Percentiles rank a stretch among this genome's conserved stretches.
Conservation (phyloP, 2,797 vertebrate species). For the Catharus ustulatus region DNA sequence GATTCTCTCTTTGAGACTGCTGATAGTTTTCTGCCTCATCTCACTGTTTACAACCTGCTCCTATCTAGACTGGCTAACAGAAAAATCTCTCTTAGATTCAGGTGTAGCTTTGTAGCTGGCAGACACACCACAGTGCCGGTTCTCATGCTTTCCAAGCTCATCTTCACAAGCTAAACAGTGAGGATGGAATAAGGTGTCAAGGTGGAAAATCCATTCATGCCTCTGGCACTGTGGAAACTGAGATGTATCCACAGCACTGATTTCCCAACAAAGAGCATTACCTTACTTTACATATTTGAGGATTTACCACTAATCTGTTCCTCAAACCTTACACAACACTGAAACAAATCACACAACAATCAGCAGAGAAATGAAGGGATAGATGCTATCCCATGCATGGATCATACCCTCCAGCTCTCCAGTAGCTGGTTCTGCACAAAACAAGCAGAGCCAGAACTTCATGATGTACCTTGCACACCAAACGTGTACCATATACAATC, state of each 20-base stretch:
- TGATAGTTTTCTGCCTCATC: slow-evolving; percentile 64
- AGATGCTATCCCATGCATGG: not conserved
- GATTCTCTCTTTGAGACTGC: slow-evolving; percentile 62
- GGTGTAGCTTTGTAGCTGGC: not conserved
- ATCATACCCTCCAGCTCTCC: not conserved
- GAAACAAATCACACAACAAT: not conserved
- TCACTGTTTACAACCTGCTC: not conserved
- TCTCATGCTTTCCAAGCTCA: not conserved
- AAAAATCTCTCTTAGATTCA: not conserved
- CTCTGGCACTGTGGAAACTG: not conserved
- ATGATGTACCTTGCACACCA: not conserved
- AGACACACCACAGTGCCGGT: not conserved
- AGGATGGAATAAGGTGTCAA: not conserved
- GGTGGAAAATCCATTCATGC: not conserved
- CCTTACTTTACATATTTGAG: not conserved
- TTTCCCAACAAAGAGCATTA: not conserved
- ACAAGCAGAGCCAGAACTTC: not conserved
- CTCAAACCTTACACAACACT: not conserved
- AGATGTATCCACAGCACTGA: not conserved
- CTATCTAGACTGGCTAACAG: not conserved
- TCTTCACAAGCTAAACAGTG: not conserved
- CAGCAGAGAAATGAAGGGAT: not conserved
- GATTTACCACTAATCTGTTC: not conserved
- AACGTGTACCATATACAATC: accelerated
- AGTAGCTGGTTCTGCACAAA: not conserved